These are phyloP conservation scores for Miichthys miiuy DNA, from an alignment of 2,797 vertebrate genomes.

Conservation along the genomic window DNA sequence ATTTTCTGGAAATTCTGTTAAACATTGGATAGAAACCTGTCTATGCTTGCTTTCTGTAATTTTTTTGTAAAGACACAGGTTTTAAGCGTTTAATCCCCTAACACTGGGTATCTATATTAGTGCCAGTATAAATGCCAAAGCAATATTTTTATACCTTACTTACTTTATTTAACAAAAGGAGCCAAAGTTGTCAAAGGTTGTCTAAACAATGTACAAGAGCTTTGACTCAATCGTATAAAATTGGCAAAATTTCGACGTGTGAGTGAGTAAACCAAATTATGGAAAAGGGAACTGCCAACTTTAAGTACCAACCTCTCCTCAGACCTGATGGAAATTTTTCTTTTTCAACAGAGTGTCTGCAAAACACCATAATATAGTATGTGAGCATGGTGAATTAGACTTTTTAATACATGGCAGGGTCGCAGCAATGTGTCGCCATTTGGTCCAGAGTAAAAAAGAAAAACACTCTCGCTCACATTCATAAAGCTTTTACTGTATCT, in stretches of 20 bases:
- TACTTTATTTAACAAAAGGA: no score
- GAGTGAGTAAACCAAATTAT: not conserved
- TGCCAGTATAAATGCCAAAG: not conserved
- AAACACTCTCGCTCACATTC: not conserved
- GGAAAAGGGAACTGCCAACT: not conserved
- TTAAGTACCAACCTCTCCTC: not conserved
- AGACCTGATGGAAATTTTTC: not conserved
- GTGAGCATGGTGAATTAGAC: conserved; percentile 17
- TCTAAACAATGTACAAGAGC: not conserved
- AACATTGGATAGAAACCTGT: not conserved
- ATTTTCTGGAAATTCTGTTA: not conserved
- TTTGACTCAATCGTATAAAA: no score
- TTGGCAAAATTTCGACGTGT: no score
- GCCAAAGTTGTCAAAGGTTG: not conserved
- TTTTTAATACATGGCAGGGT: not conserved
- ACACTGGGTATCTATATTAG: not conserved
- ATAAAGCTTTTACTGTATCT: conserved; percentile 2
- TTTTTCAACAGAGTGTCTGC: not conserved
- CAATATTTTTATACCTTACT: no score
- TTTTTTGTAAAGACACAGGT: not conserved
- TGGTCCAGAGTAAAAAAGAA: not conserved
- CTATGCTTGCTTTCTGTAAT: not conserved
- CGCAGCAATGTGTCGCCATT: not conserved
- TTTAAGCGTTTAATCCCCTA: not conserved
- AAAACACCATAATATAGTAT: not conserved